These are phyloP conservation scores for Plumapathes pennacea DNA, from an alignment of 92 coral and sea anemone species.

Conservation along the genomic window DNA sequence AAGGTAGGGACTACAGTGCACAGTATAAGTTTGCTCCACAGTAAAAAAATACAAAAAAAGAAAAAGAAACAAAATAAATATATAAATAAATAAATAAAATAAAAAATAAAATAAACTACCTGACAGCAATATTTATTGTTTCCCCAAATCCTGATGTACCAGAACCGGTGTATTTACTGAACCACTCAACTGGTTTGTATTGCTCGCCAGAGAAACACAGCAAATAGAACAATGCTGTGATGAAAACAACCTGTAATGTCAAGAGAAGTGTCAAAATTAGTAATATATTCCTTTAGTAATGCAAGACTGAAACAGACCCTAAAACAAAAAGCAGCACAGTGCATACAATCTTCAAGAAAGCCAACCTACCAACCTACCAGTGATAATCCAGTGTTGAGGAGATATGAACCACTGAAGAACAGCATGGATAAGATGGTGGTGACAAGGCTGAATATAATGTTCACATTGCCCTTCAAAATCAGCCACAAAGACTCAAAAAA, in stretches of 20 bases:
- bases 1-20: no score
- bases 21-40: no score
- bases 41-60: neutral
- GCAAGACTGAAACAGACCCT: neutral
- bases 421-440: slow-evolving; percentile 86
- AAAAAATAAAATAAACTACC: slow-evolving; percentile 34
- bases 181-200: slow-evolving; percentile 97
- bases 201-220: slow-evolving; percentile 93
- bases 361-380: slow-evolving; percentile 76
- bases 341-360: no score
- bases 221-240: slow-evolving; percentile 89
- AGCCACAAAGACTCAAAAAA: slow-evolving; percentile 90
- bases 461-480: slow-evolving; percentile 87
- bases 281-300: neutral
- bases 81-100: neutral
- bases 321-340: neutral
- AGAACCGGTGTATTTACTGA: slow-evolving; percentile 80
- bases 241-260: slow-evolving; percentile 91
- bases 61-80: neutral
- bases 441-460: slow-evolving; percentile 82
- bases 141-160: slow-evolving; percentile 94
- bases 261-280: neutral
- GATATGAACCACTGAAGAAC: slow-evolving; percentile 93
- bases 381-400: slow-evolving; percentile 94
- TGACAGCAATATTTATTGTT: slow-evolving; percentile 85